A percentile compares a stretch with the other conserved stretches of the same genome.
These are phyloP conservation scores for Cryptus viduatorius DNA, from an alignment of 2,888 invertebrate genomes.

Conservation along the genomic window DNA sequence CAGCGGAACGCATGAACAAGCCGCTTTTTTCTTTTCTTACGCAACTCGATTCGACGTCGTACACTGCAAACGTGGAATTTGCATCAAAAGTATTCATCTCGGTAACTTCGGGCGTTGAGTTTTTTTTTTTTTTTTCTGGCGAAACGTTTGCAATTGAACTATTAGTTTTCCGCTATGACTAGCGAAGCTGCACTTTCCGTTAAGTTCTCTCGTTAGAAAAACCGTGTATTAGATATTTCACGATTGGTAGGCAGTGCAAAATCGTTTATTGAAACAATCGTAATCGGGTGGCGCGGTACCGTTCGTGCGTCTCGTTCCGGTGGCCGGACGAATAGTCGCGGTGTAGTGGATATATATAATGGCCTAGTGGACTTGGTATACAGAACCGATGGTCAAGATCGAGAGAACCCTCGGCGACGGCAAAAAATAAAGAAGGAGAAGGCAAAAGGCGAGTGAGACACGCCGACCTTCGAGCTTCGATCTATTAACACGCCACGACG, in stretches of 20 bases:
- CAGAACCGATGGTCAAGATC: constrained; percentile 61
- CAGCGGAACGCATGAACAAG: constrained; percentile 79
- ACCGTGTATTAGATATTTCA: constrained; percentile 16
- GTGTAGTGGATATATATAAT: constrained; percentile 32
- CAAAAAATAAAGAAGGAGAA: constrained; percentile 56
- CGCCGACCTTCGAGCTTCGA: constrained; percentile 70
- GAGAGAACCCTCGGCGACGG: constrained; percentile 42
- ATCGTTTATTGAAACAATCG: constrained; percentile 30
- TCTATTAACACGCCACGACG: constrained; percentile 76
- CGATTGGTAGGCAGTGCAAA: neutral
- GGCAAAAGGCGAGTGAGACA: constrained; percentile 64
- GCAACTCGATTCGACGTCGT: constrained; percentile 29
- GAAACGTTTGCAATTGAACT: constrained; percentile 38
- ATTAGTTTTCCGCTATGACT: neutral
- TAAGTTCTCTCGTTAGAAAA: no score
- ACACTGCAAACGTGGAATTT: constrained; percentile 29
- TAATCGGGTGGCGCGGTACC: constrained; percentile 40
- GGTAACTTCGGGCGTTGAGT: no score
- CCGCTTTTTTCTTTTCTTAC: constrained; percentile 38
- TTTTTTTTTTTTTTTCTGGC: constrained; percentile 26
- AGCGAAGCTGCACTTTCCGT: no score
- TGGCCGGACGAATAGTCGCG: constrained; percentile 37
- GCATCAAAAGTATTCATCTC: constrained; percentile 18
- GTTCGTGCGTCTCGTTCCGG: constrained; percentile 40
- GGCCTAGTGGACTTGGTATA: constrained; percentile 28